Conservation (phyloP, 2,888 invertebrate genomes). For the Meganola albula region DNA sequence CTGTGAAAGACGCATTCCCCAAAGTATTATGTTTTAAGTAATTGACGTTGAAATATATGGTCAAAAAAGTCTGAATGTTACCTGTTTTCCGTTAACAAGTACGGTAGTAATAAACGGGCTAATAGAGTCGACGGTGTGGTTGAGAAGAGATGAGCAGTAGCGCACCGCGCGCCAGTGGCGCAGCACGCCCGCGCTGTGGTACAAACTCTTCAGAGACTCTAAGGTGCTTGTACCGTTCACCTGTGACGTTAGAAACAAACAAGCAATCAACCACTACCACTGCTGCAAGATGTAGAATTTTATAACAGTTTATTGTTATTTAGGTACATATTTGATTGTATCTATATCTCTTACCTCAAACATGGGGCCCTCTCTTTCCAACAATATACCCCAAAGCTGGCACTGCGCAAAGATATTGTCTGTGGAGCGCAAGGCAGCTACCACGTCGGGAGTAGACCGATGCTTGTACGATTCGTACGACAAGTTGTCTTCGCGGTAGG, state of each 20-base stretch:
- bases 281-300: background rate
- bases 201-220: slow-evolving; percentile 83
- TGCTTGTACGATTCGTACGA: slow-evolving; percentile 77
- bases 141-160: slow-evolving; percentile 94
- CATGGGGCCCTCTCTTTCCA: slow-evolving; percentile 88
- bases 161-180: slow-evolving; percentile 96
- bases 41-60: no score
- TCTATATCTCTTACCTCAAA: slow-evolving; percentile 77
- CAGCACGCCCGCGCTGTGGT: slow-evolving; percentile 89
- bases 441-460: slow-evolving; percentile 85
- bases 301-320: background rate
- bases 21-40: no score
- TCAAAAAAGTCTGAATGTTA: slow-evolving; percentile 36
- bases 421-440: slow-evolving; percentile 82
- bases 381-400: slow-evolving; percentile 89
- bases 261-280: no score
- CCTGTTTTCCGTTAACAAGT: slow-evolving; percentile 98
- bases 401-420: slow-evolving; percentile 88
- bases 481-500: slow-evolving; percentile 82
- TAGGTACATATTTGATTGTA: background rate
- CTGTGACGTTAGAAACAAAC: no score
- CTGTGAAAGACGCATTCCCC: no score
- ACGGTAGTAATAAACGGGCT: slow-evolving; percentile 99
- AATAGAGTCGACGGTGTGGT: slow-evolving; percentile 97
- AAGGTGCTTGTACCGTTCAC: slow-evolving; percentile 77